phyloP scores from a whole-genome alignment of 2,797 vertebrate genomes.

The Danionella dracula region DNA sequence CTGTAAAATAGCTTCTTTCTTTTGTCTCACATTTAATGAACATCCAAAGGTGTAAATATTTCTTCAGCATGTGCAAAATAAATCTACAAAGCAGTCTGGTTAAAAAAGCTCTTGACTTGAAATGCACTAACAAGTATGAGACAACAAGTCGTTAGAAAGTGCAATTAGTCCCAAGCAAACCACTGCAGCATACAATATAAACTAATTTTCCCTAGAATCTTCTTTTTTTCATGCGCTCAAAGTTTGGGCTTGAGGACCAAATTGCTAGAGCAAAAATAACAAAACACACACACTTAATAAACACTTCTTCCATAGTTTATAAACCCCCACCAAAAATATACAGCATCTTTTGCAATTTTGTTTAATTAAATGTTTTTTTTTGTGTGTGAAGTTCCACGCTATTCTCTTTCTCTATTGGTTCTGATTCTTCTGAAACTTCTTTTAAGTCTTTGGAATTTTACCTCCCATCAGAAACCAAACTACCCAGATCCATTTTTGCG shows the following conservation, averaged over 20 bases:
- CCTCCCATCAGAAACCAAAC: slow-evolving; percentile 35
- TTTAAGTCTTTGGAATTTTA: slow-evolving; percentile 34
- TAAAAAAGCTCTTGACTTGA: slow-evolving; percentile 18
- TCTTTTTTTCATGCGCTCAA: not conserved
- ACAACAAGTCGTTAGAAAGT: slow-evolving; percentile 70
- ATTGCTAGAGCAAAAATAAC: too few relatives aligned
- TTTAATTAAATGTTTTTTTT: too few relatives aligned
- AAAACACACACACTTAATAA: too few relatives aligned
- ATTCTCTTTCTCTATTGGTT: not conserved
- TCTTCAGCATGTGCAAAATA: slow-evolving; percentile 84
- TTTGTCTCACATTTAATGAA: slow-evolving; percentile 78
- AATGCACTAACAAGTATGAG: slow-evolving; percentile 37
- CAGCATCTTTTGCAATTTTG: too few relatives aligned
- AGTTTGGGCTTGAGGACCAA: too few relatives aligned
- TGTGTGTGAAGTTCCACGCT: not conserved
- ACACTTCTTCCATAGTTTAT: too few relatives aligned
- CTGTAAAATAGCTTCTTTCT: slow-evolving; percentile 3
- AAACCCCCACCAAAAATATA: too few relatives aligned
- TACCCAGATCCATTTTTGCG: slow-evolving; percentile 41
- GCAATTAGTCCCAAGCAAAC: slow-evolving; percentile 68
- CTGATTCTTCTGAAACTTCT: slow-evolving; percentile 13
- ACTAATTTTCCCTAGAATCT: not conserved
- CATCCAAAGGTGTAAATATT: slow-evolving; percentile 89
- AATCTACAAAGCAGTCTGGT: slow-evolving; percentile 49
- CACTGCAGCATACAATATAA: not conserved